phyloP scores from a whole-genome alignment of 2,797 vertebrate genomes.

The Diceros bicornis region DNA sequence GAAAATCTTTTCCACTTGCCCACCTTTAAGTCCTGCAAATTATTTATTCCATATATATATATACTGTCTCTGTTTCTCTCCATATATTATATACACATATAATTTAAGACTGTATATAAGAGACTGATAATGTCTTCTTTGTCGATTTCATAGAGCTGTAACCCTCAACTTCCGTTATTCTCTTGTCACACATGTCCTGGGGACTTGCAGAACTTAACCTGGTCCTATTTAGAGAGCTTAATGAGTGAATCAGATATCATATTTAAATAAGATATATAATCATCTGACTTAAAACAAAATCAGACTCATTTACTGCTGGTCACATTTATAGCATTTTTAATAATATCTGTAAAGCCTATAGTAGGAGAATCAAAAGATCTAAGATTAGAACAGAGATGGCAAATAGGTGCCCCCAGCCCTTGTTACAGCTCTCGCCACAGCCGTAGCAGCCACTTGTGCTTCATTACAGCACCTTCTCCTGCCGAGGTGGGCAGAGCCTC shows the following conservation, averaged over 20 bases:
- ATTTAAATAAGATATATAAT: not conserved
- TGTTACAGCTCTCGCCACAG: not conserved
- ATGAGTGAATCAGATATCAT: not conserved
- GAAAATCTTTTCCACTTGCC: not conserved
- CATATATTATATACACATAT: not conserved
- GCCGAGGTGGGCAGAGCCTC: not conserved
- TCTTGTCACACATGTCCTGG: not conserved
- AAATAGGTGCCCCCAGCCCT: not conserved
- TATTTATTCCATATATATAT: not conserved
- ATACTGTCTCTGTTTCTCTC: not conserved
- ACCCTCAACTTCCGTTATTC: not conserved
- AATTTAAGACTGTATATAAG: not conserved
- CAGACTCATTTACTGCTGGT: not conserved
- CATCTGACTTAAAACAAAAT: not conserved
- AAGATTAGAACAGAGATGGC: not conserved
- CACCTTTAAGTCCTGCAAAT: not conserved
- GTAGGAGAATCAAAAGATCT: not conserved
- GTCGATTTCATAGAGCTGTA: not conserved
- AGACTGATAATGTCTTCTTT: not conserved
- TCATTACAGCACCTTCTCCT: not conserved
- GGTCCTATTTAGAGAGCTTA: not conserved
- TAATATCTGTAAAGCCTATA: not conserved
- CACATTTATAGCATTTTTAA: not conserved
- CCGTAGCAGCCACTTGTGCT: not conserved
- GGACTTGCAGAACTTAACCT: not conserved